phyloP scores from a whole-genome alignment of 2,888 invertebrate genomes.

The Trissolcus japonicus region DNA sequence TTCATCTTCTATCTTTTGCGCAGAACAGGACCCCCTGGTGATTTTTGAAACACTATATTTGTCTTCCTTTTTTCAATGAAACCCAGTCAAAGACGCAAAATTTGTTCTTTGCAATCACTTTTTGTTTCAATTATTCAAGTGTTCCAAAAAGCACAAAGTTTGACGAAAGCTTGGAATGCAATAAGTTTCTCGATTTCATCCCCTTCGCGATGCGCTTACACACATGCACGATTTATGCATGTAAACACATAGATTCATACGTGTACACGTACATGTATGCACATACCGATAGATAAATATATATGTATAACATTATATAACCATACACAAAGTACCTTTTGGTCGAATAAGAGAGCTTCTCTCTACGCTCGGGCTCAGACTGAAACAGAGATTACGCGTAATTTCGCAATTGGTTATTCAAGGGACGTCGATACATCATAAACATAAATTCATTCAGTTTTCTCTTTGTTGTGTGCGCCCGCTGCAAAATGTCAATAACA shows the following conservation, averaged over 20 bases:
- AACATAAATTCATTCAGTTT: conserved; percentile 31
- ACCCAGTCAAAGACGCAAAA: no score
- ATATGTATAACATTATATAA: conserved; percentile 72
- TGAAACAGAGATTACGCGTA: conserved; percentile 76
- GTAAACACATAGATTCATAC: conserved; percentile 61
- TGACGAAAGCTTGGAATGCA: conserved; percentile 11
- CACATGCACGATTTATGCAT: conserved; percentile 59
- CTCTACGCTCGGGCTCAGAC: conserved; percentile 76
- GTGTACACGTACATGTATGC: conserved; percentile 61
- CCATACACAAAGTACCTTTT: conserved; percentile 76
- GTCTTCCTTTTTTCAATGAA: no score
- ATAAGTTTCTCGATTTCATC: conserved; percentile 57
- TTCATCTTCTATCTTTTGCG: no score
- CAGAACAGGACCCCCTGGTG: no score
- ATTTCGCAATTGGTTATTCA: conserved; percentile 69
- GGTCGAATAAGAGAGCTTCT: conserved; percentile 76
- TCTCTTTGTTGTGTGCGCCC: conserved; percentile 11
- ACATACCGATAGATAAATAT: conserved; percentile 62
- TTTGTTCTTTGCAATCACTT: no score
- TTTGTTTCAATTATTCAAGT: not conserved
- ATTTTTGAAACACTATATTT: no score
- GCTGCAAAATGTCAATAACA: conserved; percentile 35
- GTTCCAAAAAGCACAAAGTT: conserved; percentile 37
- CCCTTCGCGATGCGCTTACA: conserved; percentile 58
- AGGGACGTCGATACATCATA: conserved; percentile 47